Base-by-base conservation (phyloP, 2,113 vertebrate species). In the Rhinoptilus africanus region DNA sequence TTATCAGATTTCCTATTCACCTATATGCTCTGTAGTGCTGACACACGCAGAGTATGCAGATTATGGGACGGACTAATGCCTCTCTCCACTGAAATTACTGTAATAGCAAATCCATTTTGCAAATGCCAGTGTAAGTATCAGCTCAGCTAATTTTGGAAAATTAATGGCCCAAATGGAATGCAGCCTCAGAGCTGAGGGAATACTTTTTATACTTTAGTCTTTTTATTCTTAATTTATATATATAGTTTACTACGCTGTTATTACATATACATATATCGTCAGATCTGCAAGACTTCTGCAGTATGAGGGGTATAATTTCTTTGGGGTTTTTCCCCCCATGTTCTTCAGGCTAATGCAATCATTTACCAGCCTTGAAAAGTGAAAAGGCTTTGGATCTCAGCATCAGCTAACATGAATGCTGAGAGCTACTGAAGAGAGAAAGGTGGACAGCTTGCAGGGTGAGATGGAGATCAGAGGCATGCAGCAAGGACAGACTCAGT, bases 151-250 rank as follows among this genome's bases (percentile, higher is more conserved):
- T 97, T 96, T 88, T 51, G 8, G 78, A 94, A 97, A 97, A 98
- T 97, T 97, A 98, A 98, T 96, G 75, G 60, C 69, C 51, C 81
- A 96, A 97, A 97, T 95, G 85, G 98, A 97, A 95, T 92, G 77
- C 83, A 92, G 84, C 77, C 93, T 97, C 92, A 97, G 91, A 97
- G 76, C 53, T 92, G 21, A 69, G 39, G 63, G 75, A 97, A 85
- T 93, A 47, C 22, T 71, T 95, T 95, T 96, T 72, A 89, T 56
- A 95, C 87, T 90, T 96, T 60, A 80, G 56, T 53, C 45, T 89
- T 98, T 96, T 97, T 89, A 93, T 91, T 96, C 45, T 94, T 94
- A 73, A 27, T 90, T 91, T 69, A 39, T 45, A 68, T 63, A 53
- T 79, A 79, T 69, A 82, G 34, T 78, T 94, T 93, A 74, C 53